Evolutionary conservation across 1,140 invertebrate genomes (phyloP), one percentile per base, ranked within the genome.

Genomic region (Psix sp.): DNA sequence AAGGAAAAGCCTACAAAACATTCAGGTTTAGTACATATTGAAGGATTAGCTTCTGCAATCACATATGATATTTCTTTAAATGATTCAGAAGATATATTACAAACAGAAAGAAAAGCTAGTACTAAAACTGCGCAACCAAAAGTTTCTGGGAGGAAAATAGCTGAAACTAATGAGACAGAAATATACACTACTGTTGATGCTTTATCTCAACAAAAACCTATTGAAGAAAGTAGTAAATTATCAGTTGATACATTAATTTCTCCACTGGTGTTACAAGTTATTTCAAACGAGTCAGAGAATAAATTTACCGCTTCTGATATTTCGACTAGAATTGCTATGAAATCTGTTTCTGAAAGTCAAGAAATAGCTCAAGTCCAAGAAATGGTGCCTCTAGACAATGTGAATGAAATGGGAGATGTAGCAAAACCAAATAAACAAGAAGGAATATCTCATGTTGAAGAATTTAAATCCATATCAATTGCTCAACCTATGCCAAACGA

Each of bases 331-430:
- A 78, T 43, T 54, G 31, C 48, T 2, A 42, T 63, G 15, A 26
- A 74, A 29, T 14, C 74, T 18, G 77, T 71, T 51, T 11, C 84
- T n/a, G 48, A 68, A 0, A 74, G 78, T 16, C 78, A 76, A 49
- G 83, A 84, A 54, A 76, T 81, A 5, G 82, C 82, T 0, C 73
- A 85, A 45, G 72, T 73, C 0, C 63, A 45, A 20, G 57, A 84
- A 76, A 54, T 83, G 17, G 42, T 82, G 57, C 63, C 81, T 2
- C 56, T 80, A 13, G 24, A 46, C 5, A 79, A 70, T 26, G 71
- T 76, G 3, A 71, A 82, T 18, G 71, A 81, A 9, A 20, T 82
- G n/a, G 3, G 15, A 3, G 57, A 70, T 33, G 14, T 15, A 46
- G 29, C 51, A 54, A 43, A 38, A 59, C 74, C 77, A 15, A 59